Base-by-base conservation (phyloP, 1,140 invertebrate species). In the Octopus bimaculoides region DNA sequence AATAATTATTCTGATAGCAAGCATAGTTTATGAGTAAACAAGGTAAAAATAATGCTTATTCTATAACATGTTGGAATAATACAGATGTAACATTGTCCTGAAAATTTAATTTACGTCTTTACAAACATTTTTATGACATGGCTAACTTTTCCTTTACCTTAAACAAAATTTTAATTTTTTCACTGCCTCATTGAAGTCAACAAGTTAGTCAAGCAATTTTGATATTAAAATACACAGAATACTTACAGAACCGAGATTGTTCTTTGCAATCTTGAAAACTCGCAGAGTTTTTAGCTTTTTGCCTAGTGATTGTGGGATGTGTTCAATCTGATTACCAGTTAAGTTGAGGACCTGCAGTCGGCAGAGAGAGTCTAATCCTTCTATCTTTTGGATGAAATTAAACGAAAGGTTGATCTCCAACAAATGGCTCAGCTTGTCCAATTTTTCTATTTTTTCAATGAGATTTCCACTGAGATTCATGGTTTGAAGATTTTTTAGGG, bases 391-490 rank as follows among this genome's bases (percentile, higher is more conserved):
- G 41, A 90, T 85, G 77, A 75, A 79, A 76, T 90, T 90, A 78
- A 83, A 84, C 0, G 88, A 85, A 5, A 90, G 66, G 77, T 89
- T 88, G 7, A 90, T 83, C 55, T 89, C 88, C 17, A 81, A 83
- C 5, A 90, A 82, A 41, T 84, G 83, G 6, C 85, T 81, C 8
- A 89, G 84, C 78, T 86, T 86, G 71, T 89, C 88, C 54, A 90
- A 73, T 54, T 85, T 85, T 81, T 90, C 89, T 10, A 89, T 87
- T 77, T 85, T 87, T 77, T 90, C 89, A 8, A 90, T 89, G 76
- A 86, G 82, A 81, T 90, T 90, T 77, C 84, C 81, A 75, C 88
- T 88, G 4, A 90, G 81, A 66, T 87, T 89, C 9, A 90, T 82
- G 3, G 81, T 79, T 71, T 87, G 84, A 10, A 90, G 82, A 54